Evolutionary conservation across 2,113 vertebrate genomes (phyloP).

Genomic region (Sialia sialis): DNA sequence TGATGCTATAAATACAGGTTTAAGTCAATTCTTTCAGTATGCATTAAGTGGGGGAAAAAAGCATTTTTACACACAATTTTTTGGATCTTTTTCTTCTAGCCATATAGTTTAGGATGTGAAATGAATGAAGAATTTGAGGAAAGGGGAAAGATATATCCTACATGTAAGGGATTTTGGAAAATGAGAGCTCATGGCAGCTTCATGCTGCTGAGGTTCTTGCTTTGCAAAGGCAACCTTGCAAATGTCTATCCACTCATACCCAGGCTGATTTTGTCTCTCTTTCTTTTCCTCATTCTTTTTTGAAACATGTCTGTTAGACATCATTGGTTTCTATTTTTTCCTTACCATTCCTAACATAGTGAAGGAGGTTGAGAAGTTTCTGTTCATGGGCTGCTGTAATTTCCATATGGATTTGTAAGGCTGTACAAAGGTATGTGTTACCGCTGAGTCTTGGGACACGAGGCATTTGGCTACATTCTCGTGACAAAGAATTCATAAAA

Average conservation of each 20-base stretch:
- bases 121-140: background rate
- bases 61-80: background rate
- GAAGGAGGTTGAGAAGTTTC: background rate
- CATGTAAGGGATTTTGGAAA: background rate
- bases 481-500: conserved; percentile 27
- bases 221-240: background rate
- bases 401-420: background rate
- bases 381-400: background rate
- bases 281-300: background rate
- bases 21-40: background rate
- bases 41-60: background rate
- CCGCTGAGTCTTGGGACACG: background rate
- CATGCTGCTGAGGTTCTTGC: background rate
- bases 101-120: background rate
- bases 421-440: background rate
- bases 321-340: background rate
- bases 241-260: background rate
- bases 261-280: background rate
- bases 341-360: background rate
- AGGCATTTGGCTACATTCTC: background rate
- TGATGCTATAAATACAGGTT: background rate
- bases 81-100: background rate
- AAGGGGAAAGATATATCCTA: background rate
- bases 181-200: background rate
- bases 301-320: background rate